Percentiles rank a stretch among this genome's conserved stretches.
phyloP scores from a whole-genome alignment of 2,113 vertebrate genomes.

The Cercopithecus mona region DNA sequence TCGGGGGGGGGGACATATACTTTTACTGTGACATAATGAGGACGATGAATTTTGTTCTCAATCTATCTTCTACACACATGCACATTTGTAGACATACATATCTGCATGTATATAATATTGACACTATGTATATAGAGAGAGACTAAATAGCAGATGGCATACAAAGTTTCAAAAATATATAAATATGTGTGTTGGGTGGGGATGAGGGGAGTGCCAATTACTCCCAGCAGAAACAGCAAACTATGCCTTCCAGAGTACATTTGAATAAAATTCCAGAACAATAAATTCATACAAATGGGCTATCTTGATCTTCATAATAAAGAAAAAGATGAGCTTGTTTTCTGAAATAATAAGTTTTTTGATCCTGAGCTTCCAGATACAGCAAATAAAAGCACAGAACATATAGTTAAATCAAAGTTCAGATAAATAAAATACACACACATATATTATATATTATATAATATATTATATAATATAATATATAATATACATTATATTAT shows the following conservation, averaged over 20 bases:
- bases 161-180: neutral
- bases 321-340: neutral
- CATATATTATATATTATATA: too few species aligned
- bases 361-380: neutral
- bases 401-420: neutral
- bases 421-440: neutral
- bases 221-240: neutral
- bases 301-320: neutral
- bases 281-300: neutral
- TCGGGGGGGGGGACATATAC: neutral
- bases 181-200: neutral
- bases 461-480: too few species aligned
- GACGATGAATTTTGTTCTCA: neutral
- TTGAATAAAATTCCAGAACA: neutral
- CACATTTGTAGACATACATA: neutral
- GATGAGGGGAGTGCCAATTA: neutral
- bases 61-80: neutral
- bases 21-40: neutral
- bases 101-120: too few species aligned
- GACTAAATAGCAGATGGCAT: neutral
- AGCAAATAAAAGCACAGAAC: neutral
- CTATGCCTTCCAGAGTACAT: neutral
- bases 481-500: too few species aligned
- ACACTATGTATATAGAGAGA: accelerated
- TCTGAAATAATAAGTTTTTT: neutral